Evolutionary conservation across 2,797 vertebrate genomes (phyloP).

Genomic region (Scyliorhinus canicula): DNA sequence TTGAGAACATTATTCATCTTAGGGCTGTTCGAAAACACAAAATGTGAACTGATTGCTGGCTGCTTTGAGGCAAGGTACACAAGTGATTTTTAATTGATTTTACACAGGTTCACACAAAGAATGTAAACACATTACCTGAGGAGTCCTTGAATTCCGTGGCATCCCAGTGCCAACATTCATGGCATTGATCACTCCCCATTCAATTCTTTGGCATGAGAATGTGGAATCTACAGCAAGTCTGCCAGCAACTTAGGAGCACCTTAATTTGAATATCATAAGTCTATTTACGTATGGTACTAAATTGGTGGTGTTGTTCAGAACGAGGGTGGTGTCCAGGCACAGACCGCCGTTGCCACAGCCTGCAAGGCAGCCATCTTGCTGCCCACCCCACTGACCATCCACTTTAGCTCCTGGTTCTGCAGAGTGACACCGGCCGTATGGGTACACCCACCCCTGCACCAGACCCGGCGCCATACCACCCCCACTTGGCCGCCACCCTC

Average conservation of each 20-base stretch:
- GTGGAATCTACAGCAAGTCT: neutral
- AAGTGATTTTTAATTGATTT: neutral
- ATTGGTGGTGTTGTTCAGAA: neutral
- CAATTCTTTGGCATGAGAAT: neutral
- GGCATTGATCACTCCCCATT: neutral
- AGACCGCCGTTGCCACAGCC: no score
- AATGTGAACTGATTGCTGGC: neutral
- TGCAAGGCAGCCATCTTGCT: no score
- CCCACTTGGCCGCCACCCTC: no score
- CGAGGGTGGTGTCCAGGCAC: no score
- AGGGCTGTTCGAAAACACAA: neutral
- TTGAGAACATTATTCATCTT: neutral
- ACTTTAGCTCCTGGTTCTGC: no score
- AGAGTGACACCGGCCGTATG: no score
- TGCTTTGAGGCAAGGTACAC: neutral
- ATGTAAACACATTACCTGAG: neutral
- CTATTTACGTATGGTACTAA: neutral
- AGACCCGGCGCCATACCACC: no score
- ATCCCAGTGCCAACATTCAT: neutral
- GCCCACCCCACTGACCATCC: no score
- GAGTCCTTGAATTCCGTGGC: neutral
- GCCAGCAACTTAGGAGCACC: neutral
- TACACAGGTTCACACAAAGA: neutral
- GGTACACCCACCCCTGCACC: no score
- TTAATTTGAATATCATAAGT: neutral